These are phyloP conservation scores for Aethina tumida DNA, from an alignment of 1,140 invertebrate genomes.

Conservation along the genomic window DNA sequence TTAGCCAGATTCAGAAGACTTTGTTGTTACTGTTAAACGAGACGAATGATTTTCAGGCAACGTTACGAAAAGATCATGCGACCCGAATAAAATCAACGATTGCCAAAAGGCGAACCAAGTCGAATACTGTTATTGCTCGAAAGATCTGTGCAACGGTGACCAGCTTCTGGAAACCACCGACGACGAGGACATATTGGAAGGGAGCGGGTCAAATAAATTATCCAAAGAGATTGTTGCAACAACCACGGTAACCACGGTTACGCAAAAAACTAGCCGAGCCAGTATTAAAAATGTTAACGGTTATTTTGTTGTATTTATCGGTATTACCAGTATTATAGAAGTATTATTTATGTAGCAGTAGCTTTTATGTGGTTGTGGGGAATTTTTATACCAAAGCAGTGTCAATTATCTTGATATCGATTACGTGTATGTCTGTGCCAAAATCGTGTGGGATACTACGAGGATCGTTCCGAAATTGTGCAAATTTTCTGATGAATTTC, in stretches of 20 bases:
- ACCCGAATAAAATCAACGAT: constrained; percentile 4
- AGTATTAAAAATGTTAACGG: background rate
- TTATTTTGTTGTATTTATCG: constrained; percentile 1
- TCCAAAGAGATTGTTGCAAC: background rate
- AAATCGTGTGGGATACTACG: too few relatives aligned
- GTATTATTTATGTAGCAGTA: background rate
- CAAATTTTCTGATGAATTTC: too few relatives aligned
- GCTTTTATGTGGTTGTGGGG: background rate
- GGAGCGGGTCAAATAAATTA: constrained; percentile 5
- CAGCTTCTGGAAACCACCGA: constrained; percentile 1
- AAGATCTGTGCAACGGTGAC: constrained; percentile 7
- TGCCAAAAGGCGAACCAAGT: constrained; percentile 9
- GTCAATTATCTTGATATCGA: too few relatives aligned
- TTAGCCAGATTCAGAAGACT: too few relatives aligned
- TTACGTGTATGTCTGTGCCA: too few relatives aligned
- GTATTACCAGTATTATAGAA: background rate
- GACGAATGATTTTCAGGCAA: too few relatives aligned
- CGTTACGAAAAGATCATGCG: too few relatives aligned
- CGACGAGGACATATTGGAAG: constrained; percentile 9
- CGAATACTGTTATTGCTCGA: constrained; percentile 8
- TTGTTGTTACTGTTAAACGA: too few relatives aligned
- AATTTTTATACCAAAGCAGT: constrained; percentile 4
- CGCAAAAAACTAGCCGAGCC: background rate
- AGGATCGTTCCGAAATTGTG: too few relatives aligned
- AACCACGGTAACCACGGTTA: background rate